Evolutionary conservation across 35 echinoderm and acorn worm species (phyloP).

Genomic region (Ophioderma brevispina): DNA sequence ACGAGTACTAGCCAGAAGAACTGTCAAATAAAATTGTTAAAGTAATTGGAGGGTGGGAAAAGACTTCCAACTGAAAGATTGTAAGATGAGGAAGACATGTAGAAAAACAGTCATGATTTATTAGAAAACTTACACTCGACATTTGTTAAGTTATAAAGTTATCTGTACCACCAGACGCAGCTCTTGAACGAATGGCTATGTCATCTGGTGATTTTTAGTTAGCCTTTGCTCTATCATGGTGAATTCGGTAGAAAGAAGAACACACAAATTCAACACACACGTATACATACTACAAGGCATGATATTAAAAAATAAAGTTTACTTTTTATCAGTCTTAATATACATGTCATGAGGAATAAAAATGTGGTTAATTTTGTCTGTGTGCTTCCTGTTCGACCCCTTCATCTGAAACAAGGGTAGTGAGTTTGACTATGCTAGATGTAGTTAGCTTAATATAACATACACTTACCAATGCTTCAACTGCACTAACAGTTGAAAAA

Average conservation of each 20-base stretch:
- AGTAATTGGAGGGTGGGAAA: not conserved
- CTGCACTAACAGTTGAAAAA: too few relatives aligned
- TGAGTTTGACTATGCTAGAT: not conserved
- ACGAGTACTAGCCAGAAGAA: too few relatives aligned
- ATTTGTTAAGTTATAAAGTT: not conserved
- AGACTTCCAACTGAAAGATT: constrained; percentile 9
- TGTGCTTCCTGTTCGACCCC: not conserved
- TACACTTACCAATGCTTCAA: not conserved
- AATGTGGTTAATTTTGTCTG: not conserved
- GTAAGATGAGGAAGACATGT: not conserved
- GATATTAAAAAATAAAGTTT: not conserved
- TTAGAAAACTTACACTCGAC: not conserved
- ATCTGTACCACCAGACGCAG: not conserved
- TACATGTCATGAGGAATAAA: constrained; percentile 10
- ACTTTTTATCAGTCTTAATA: too few relatives aligned
- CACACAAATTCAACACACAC: not conserved
- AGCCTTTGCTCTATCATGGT: not conserved
- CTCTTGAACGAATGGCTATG: too few relatives aligned
- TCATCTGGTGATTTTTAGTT: not conserved
- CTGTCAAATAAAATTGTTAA: too few relatives aligned
- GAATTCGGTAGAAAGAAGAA: not conserved
- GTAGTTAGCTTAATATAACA: not conserved
- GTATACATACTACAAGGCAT: not conserved
- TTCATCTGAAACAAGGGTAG: not conserved
- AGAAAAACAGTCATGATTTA: not conserved